Percentiles rank a stretch among this genome's conserved stretches.
phyloP scores from a whole-genome alignment of 2,888 invertebrate genomes.

The Agelastica alni region DNA sequence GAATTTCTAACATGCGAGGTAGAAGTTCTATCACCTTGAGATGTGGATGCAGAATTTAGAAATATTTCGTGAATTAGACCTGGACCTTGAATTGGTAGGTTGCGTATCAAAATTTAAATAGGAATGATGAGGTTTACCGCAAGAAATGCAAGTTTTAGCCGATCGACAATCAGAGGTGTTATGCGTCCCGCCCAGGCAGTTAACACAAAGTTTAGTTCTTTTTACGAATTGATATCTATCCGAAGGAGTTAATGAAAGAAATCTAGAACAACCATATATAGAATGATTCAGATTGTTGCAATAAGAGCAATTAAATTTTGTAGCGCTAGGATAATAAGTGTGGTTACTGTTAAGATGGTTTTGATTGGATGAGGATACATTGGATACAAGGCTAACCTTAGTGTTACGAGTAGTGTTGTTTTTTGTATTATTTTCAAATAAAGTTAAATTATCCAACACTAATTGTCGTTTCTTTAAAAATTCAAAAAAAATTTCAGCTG shows the following conservation, averaged over 20 bases:
- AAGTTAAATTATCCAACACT: neutral
- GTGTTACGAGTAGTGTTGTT: no score
- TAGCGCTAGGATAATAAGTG: no score
- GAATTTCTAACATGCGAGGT: neutral
- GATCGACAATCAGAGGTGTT: conserved; percentile 2
- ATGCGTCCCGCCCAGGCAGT: neutral
- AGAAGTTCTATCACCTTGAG: neutral
- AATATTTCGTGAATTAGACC: neutral
- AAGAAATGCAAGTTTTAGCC: neutral
- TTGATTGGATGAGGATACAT: no score
- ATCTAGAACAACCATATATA: neutral
- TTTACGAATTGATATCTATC: neutral
- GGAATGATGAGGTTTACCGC: neutral
- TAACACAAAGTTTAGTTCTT: neutral
- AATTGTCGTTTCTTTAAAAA: neutral
- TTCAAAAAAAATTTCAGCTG: neutral
- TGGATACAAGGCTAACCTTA: no score
- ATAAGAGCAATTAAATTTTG: no score
- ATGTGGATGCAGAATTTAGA: neutral
- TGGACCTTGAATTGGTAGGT: neutral
- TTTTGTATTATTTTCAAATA: no score
- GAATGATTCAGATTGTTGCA: neutral
- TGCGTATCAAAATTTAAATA: neutral
- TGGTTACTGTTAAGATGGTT: no score
- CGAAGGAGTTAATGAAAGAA: neutral